phyloP scores from a whole-genome alignment of 2,113 vertebrate genomes.

The Heptranchias perlo region DNA sequence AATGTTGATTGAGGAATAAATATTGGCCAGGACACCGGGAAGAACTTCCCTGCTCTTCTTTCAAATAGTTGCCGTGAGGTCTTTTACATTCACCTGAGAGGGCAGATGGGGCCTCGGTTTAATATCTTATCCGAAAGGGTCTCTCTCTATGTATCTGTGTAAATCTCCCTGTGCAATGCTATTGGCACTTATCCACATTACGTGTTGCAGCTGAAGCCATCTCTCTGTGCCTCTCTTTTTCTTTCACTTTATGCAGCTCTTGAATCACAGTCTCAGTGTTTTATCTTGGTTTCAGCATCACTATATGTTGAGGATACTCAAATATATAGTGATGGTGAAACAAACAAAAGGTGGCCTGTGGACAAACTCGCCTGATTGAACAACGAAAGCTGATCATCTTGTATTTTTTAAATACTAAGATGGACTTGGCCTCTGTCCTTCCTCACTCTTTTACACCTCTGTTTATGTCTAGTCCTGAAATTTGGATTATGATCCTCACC shows the following conservation, averaged over 20 bases:
- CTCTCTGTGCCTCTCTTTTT: background rate
- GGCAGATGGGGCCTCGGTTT: too few species aligned
- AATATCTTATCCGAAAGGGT: too few species aligned
- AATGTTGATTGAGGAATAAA: too few species aligned
- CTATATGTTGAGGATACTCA: background rate
- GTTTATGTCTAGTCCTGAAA: background rate
- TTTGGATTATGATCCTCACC: background rate
- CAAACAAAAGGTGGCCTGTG: background rate
- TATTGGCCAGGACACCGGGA: too few species aligned
- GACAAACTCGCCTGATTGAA: background rate
- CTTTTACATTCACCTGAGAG: too few species aligned
- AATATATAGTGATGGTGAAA: background rate
- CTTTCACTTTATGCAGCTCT: background rate
- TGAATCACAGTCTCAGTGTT: background rate
- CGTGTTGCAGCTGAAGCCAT: background rate
- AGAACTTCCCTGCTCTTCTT: too few species aligned
- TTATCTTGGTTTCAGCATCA: background rate
- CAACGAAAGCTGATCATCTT: background rate
- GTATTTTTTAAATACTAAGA: background rate
- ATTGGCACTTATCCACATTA: background rate
- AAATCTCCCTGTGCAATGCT: background rate
- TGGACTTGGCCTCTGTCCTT: background rate
- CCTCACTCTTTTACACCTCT: background rate
- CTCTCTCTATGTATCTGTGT: background rate
- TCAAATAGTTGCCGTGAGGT: too few species aligned